Base-by-base conservation (phyloP, 2,888 invertebrate genomes). In the Chrysina gloriosa region DNA sequence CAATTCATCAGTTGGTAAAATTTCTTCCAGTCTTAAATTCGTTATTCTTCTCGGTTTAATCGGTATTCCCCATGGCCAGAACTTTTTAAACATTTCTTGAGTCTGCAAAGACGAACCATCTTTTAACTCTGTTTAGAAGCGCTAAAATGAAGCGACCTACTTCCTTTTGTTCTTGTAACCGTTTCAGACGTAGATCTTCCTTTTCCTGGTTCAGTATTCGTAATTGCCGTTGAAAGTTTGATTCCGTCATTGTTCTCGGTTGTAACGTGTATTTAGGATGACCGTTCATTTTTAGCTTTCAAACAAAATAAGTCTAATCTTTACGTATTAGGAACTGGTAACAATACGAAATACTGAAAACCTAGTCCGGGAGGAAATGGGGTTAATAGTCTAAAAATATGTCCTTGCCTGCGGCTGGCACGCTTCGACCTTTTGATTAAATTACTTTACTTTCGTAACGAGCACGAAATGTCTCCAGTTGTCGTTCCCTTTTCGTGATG, bases 41-140 rank as follows among this genome's bases (percentile, higher is more conserved):
- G 89, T 87, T 77, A 90, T 89, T 16, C 92, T 87, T 65, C 82
- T 73, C 3, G 82, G 81, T 75, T 79, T 79, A 23, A 74, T 74
- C 0, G 69, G 69, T 68, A 88, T 86, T 2, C 92, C 92, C 92
- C 92, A 94, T 4, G 94, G 93, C 83, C 90, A 90, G 79, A 92
- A 92, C 72, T 88, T 88, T 69, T 89, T 86, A 83, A 91, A 86
- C 84, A 92, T 89, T 76, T 88, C 87, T 65, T 36, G 67, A 21
- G 89, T 84, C 90, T 58, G n/a, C 4, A 36, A 4, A 54, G n/a
- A 34, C 1, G 6, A 34, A 34, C 1, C 4, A 50, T 48, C n/a
- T 11, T 47, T 9, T 9, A 9, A 31, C 7, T 31, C 4, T 3
- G 4, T 31, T 31, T 31, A 31, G n/a, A 9, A 31, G 3, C 42